Conservation (phyloP, 30 jellyfish, hydroid and myxozoan species). For the Aurelia coerulea region DNA sequence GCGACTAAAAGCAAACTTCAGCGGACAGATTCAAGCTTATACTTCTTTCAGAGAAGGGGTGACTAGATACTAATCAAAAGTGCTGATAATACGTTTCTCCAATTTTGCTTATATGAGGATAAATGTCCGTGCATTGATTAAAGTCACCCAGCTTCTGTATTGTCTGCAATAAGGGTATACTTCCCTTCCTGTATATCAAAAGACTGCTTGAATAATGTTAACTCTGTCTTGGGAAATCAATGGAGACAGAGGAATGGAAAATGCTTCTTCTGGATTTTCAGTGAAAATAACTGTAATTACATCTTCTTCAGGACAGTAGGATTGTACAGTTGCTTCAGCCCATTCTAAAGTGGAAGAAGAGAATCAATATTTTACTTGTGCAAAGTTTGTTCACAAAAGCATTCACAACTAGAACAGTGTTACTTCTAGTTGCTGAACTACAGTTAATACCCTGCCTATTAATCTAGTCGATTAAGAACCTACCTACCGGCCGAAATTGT, state of each 20-base stretch:
- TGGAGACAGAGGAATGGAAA: not conserved
- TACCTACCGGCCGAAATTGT: no score
- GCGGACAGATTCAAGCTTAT: slow-evolving; percentile 1
- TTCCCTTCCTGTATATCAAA: not conserved
- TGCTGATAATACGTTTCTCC: not conserved
- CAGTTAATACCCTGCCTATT: no score
- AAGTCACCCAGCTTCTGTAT: not conserved
- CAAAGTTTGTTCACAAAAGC: not conserved
- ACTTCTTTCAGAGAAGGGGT: not conserved
- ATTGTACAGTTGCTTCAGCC: slow-evolving; percentile 12
- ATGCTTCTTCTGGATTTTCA: slow-evolving; percentile 4
- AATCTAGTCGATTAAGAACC: no score
- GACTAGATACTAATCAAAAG: not conserved
- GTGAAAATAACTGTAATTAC: not conserved
- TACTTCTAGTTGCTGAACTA: no score
- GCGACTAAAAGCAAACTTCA: not conserved
- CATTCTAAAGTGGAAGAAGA: not conserved
- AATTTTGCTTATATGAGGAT: not conserved
- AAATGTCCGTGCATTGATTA: not conserved
- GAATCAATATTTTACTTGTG: not conserved
- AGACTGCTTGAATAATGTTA: slow-evolving; percentile 1
- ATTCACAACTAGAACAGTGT: no score
- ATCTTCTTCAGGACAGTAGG: slow-evolving; percentile 13
- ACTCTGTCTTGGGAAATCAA: not conserved
- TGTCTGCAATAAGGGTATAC: not conserved